Percentiles rank a stretch among this genome's conserved stretches.
Evolutionary conservation across 2,113 vertebrate species (phyloP).

Genomic region (Halcyon malimbica): DNA sequence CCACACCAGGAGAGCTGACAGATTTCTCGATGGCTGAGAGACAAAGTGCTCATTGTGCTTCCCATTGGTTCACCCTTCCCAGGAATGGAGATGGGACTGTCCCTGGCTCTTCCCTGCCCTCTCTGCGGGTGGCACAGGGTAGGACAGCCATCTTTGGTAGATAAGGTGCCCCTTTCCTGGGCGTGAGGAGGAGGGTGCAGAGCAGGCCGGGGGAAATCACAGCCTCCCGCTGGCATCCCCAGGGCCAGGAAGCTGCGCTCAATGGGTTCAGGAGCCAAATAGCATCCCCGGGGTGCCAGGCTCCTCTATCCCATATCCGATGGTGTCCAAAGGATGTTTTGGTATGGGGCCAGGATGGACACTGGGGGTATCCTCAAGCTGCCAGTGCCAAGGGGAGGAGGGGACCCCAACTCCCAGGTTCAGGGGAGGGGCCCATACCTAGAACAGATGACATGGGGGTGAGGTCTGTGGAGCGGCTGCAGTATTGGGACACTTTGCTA

Average conservation of each 20-base stretch:
- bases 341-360: background rate
- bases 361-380: background rate
- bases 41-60: background rate
- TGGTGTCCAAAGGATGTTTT: background rate
- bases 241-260: background rate
- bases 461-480: conserved; percentile 83
- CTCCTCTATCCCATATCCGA: background rate
- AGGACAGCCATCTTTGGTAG: background rate
- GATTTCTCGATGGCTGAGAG: background rate
- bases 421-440: conserved; percentile 62
- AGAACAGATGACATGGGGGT: conserved; percentile 88
- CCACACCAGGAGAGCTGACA: background rate
- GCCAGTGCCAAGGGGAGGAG: rapidly evolving
- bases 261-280: background rate
- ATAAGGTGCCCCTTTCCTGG: background rate
- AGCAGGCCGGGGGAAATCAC: background rate
- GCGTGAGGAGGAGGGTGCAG: background rate
- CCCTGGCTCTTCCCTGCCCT: background rate
- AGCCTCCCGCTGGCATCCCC: background rate
- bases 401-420: background rate
- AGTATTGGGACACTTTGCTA: conserved; percentile 82
- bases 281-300: background rate
- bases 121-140: rapidly evolving
- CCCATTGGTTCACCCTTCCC: background rate
- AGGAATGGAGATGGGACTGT: background rate